Percentiles rank a stretch among this genome's conserved stretches.
These are phyloP conservation scores for Valencia hispanica DNA, from an alignment of 2,797 vertebrate genomes.

Conservation along the genomic window DNA sequence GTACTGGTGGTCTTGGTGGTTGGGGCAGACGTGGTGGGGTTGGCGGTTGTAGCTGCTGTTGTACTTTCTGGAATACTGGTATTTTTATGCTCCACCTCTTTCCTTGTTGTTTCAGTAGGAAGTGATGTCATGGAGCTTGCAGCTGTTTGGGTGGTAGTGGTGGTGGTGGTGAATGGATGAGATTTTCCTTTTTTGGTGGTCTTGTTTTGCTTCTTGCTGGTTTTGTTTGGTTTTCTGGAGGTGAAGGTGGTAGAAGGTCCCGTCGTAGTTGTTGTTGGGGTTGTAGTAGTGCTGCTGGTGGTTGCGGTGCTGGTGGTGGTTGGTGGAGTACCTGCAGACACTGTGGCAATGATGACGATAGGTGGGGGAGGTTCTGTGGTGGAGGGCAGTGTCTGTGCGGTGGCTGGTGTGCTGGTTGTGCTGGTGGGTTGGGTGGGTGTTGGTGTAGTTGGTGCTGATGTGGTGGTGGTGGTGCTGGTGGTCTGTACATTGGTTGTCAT, in stretches of 20 bases:
- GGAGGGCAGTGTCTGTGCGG: slow-evolving; percentile 26
- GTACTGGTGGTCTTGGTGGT: slow-evolving; percentile 22
- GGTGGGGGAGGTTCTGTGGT: slow-evolving; percentile 42
- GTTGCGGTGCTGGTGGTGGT: slow-evolving; percentile 22
- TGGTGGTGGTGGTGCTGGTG: slow-evolving; percentile 52
- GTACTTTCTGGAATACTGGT: slow-evolving; percentile 15
- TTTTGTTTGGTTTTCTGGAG: slow-evolving; percentile 37
- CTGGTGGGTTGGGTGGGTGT: slow-evolving; percentile 19
- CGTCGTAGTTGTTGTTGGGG: neutral
- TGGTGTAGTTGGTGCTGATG: slow-evolving; percentile 20
- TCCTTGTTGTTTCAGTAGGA: slow-evolving; percentile 14
- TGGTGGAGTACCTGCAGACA: slow-evolving; percentile 2
- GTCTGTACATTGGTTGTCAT: slow-evolving; percentile 29
- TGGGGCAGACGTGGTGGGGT: neutral
- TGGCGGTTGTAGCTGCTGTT: slow-evolving; percentile 1
- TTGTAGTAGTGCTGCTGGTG: slow-evolving; percentile 17
- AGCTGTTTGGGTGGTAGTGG: slow-evolving; percentile 7
- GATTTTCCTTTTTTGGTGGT: slow-evolving; percentile 59
- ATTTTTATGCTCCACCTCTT: slow-evolving; percentile 33
- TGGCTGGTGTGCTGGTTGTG: slow-evolving; percentile 17
- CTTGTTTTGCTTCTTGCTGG: slow-evolving; percentile 70
- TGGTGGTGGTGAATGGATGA: slow-evolving; percentile 40
- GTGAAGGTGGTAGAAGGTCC: neutral
- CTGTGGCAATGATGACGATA: slow-evolving; percentile 33
- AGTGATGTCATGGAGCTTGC: slow-evolving; percentile 24